Conservation (phyloP, 2,888 invertebrate species). For the Alsophila aescularia region DNA sequence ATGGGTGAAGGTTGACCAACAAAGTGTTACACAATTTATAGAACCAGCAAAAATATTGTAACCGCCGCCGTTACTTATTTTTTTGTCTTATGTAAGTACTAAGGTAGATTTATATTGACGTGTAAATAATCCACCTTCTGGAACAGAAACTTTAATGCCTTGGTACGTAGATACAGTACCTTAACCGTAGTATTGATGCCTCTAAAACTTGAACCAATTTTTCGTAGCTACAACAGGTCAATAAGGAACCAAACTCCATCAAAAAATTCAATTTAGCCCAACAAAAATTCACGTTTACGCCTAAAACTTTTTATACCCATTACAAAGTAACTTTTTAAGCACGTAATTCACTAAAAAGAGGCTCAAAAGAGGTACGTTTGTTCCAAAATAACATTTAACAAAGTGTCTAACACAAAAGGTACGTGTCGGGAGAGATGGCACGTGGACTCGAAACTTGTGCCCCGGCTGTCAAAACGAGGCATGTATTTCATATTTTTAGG, state of each 20-base stretch:
- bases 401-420: slow-evolving; percentile 42
- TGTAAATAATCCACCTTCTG: too few species aligned
- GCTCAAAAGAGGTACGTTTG: slow-evolving; percentile 25
- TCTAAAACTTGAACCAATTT: neutral
- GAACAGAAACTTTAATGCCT: too few species aligned
- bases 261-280: slow-evolving; percentile 13
- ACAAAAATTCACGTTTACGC: slow-evolving; percentile 2
- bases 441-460: slow-evolving; percentile 35
- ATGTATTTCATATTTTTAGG: slow-evolving; percentile 18
- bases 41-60: too few species aligned
- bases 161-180: too few species aligned
- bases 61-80: too few species aligned
- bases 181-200: too few species aligned
- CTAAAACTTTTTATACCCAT: slow-evolving; percentile 15
- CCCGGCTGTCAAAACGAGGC: slow-evolving; percentile 42
- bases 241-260: slow-evolving; percentile 1
- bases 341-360: slow-evolving; percentile 30
- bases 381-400: slow-evolving; percentile 38
- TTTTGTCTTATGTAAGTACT: too few species aligned
- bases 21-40: too few species aligned
- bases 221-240: neutral
- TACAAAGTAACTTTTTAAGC: slow-evolving; percentile 23
- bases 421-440: slow-evolving; percentile 31
- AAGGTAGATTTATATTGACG: too few species aligned
- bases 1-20: too few species aligned